Base-by-base conservation (phyloP, 2,888 invertebrate species). In the Synanthedon vespiformis region DNA sequence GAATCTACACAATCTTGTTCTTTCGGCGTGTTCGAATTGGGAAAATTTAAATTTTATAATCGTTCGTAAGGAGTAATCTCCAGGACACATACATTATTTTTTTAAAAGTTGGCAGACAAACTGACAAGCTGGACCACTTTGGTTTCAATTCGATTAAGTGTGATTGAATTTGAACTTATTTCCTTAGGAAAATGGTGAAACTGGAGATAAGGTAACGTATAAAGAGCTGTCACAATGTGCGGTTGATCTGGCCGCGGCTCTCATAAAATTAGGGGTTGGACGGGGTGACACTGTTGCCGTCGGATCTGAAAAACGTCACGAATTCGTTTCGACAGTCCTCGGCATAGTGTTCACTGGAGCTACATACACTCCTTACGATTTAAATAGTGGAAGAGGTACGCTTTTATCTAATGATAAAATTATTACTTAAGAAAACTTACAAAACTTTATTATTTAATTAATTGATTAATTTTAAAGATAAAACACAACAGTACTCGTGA, bases 231-330 rank as follows among this genome's bases (percentile, higher is more conserved):
- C 90, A 48, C 82, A 88, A 60, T 75, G 78, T 55, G 88, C 89
- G 56, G 83, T 88, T 40, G 80, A 83, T 63, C 64, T 91, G 40
- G 88, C 91, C 3, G 68, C 79, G 58, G 83, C 82, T 63, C 75
- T 92, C 27, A 69, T 63, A 57, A 77, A 80, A 51, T 61, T 84
- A 54, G 90, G 89, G 11, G 68, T 91, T 16, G 65, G 67, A 49
- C 68, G 70, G 53, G 88, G 89, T 4, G 90, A 91, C 59, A 74
- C 80, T 18, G 79, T 91, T 55, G 89, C 89, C 16, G 70, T 91
- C 53, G 90, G 89, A 52, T 87, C 89, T 52, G 91, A 91, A 70
- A 91, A 90, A 72, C 82, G 89, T 60, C 68, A 89, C 53, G 88
- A 89, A 62, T 90, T 88, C 64, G 66, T 85, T 51, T 72, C 89